These are phyloP conservation scores for Neolamprologus devosi DNA, from an alignment of 2,113 vertebrate genomes.

Conservation along the genomic window DNA sequence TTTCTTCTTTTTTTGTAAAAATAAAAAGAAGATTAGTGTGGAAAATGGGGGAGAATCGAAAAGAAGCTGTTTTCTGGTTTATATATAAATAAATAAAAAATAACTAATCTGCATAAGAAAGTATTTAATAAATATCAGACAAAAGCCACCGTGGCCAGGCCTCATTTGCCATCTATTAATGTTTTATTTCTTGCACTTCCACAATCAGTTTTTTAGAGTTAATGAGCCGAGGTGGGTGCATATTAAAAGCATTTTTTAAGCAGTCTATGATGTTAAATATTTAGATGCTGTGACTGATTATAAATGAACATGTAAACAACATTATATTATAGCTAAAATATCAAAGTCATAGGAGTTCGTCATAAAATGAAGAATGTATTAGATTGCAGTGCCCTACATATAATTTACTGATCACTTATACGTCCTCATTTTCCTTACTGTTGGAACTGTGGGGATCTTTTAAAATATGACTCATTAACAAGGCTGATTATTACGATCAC, in stretches of 20 bases:
- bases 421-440: not conserved
- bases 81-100: not conserved
- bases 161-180: not conserved
- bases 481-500: not conserved
- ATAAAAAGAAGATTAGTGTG: not conserved
- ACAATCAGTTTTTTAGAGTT: not conserved
- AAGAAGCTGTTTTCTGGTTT: not conserved
- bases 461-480: not conserved
- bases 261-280: not conserved
- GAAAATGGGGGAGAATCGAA: not conserved
- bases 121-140: not conserved
- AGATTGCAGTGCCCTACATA: not conserved
- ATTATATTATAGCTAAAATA: not conserved
- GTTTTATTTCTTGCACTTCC: not conserved
- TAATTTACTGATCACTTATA: not conserved
- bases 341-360: not conserved
- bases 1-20: not conserved
- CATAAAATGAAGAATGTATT: not conserved
- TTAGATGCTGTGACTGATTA: not conserved
- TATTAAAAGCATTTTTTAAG: not conserved
- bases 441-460: not conserved
- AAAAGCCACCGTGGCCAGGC: not conserved
- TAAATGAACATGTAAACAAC: not conserved
- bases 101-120: not conserved
- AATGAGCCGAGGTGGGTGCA: not conserved